A percentile compares a stretch with the other conserved stretches of the same genome.
Evolutionary conservation across 1,140 invertebrate genomes (phyloP).

Genomic region (Thaumetopoea pityocampa): DNA sequence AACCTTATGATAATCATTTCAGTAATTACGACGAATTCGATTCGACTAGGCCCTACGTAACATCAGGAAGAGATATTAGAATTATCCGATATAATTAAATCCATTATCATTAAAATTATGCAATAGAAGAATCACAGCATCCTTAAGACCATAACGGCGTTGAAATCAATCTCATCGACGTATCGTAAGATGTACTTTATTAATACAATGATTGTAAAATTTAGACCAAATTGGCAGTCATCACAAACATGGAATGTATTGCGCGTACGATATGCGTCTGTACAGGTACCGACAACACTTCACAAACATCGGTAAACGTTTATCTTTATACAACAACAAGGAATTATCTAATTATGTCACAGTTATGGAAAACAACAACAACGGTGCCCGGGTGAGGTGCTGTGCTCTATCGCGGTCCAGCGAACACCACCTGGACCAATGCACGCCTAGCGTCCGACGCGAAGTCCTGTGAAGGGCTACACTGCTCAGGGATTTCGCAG

Average conservation of each 20-base stretch:
- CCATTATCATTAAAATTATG: conserved; percentile 65
- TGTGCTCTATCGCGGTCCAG: too few relatives aligned
- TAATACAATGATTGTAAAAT: conserved; percentile 69
- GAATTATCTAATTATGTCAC: conserved; percentile 57
- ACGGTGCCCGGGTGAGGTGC: too few relatives aligned
- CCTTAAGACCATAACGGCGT: conserved; percentile 71
- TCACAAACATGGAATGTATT: conserved; percentile 75
- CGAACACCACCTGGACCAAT: too few relatives aligned
- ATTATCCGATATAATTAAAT: conserved; percentile 52
- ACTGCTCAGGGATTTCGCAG: too few relatives aligned
- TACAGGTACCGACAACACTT: conserved; percentile 73
- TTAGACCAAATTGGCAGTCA: conserved; percentile 76
- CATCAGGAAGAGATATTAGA: conserved; percentile 66
- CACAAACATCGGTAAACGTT: conserved; percentile 64
- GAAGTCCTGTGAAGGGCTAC: too few relatives aligned
- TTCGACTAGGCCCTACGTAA: conserved; percentile 67
- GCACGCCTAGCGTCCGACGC: too few relatives aligned
- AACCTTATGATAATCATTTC: conserved; percentile 49
- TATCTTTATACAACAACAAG: conserved; percentile 72
- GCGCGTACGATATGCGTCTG: conserved; percentile 75
- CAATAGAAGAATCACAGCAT: conserved; percentile 76
- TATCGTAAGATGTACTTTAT: conserved; percentile 62
- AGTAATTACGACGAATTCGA: conserved; percentile 68
- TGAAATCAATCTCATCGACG: conserved; percentile 69
- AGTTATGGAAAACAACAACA: conserved; percentile 48